Evolutionary conservation across 2,797 vertebrate genomes (phyloP).

Genomic region (Neosilurus hyrtlii): DNA sequence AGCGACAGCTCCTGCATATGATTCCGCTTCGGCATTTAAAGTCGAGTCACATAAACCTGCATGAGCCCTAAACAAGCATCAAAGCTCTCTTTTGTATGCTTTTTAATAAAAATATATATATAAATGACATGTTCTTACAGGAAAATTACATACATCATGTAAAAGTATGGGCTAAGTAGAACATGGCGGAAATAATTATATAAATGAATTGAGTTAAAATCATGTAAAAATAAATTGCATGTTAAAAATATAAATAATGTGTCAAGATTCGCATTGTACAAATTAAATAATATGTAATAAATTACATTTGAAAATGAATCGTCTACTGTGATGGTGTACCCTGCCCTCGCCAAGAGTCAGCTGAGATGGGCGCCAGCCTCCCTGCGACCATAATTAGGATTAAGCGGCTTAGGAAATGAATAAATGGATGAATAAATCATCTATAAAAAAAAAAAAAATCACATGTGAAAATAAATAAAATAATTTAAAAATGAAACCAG

Average conservation of each 20-base stretch:
- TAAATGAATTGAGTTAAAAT: too few relatives aligned
- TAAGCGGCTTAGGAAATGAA: too few relatives aligned
- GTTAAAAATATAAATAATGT: too few relatives aligned
- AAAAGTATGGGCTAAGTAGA: background rate
- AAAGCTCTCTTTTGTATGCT: background rate
- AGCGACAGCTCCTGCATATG: conserved; percentile 40
- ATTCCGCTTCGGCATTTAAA: conserved; percentile 36
- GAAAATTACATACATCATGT: background rate
- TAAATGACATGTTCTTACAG: background rate
- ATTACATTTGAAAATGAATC: too few relatives aligned
- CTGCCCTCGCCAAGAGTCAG: too few relatives aligned
- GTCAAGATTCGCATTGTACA: too few relatives aligned
- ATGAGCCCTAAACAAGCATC: conserved; percentile 25
- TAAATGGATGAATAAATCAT: background rate
- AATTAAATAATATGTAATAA: too few relatives aligned
- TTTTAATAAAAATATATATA: background rate
- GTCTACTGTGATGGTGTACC: too few relatives aligned
- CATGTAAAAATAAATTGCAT: too few relatives aligned
- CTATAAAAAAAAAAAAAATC: background rate
- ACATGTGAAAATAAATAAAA: background rate
- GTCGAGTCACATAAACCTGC: conserved; percentile 13
- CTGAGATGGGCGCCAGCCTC: too few relatives aligned
- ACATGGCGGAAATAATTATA: background rate
- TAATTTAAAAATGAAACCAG: too few relatives aligned
- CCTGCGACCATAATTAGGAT: too few relatives aligned